Conservation (phyloP, 2,113 vertebrate species). For the Urocitellus parryii region DNA sequence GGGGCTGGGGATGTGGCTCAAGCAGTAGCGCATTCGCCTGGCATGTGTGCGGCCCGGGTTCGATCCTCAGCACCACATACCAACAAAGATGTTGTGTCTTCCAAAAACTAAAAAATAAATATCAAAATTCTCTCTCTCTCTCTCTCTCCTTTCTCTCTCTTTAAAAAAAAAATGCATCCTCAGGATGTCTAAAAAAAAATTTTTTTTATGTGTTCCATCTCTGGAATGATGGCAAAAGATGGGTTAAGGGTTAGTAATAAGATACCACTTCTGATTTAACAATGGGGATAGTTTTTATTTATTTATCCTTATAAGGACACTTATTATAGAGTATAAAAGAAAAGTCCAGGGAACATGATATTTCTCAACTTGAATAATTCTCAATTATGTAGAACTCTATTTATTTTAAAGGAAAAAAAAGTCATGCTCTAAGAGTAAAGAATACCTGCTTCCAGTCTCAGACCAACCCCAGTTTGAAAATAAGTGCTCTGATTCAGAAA, state of each 20-base stretch:
- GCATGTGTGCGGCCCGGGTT: no score
- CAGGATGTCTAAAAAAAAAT: no score
- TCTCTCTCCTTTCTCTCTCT: no score
- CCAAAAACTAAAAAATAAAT: no score
- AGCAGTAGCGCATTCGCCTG: no score
- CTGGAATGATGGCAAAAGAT: background rate
- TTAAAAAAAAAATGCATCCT: no score
- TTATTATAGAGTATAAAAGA: background rate
- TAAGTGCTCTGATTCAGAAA: background rate
- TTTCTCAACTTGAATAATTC: background rate
- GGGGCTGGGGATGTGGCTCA: no score
- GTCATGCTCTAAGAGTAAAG: background rate
- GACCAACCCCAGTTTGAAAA: background rate
- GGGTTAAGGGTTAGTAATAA: background rate
- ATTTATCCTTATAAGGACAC: background rate
- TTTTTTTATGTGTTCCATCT: no score
- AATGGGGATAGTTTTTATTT: background rate
- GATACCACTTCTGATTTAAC: background rate
- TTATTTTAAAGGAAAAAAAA: conserved; percentile 23
- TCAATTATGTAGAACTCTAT: background rate
- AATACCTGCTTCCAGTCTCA: background rate
- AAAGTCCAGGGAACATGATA: background rate
- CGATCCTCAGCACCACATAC: no score
- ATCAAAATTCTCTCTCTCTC: no score
- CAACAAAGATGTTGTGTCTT: no score